A percentile compares a stretch with the other conserved stretches of the same genome.
Evolutionary conservation across 2,888 invertebrate genomes (phyloP).

Genomic region (Loripinus fragilis): DNA sequence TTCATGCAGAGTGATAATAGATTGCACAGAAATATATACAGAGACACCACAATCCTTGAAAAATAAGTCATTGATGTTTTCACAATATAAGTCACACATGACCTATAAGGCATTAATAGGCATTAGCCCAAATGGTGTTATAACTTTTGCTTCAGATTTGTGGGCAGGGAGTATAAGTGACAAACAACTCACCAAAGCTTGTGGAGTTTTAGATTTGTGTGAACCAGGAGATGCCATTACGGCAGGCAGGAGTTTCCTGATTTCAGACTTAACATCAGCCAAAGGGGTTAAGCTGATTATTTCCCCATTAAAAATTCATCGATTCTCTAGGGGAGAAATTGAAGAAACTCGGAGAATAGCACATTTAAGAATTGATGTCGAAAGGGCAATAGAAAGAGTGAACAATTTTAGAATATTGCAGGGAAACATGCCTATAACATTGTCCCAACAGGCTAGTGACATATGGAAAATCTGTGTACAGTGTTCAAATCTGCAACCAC

Average conservation of each 20-base stretch:
- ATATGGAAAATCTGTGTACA: conserved; percentile 4
- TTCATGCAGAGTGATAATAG: conserved; percentile 48
- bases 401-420: too few species aligned
- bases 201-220: conserved; percentile 46
- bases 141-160: conserved; percentile 59
- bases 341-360: too few species aligned
- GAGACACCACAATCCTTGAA: conserved; percentile 41
- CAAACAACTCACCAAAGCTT: conserved; percentile 36
- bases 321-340: too few species aligned
- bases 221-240: conserved; percentile 57
- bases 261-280: conserved; percentile 40
- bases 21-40: conserved; percentile 60
- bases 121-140: conserved; percentile 46
- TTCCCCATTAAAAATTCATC: conserved; percentile 25
- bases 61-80: conserved; percentile 37
- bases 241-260: conserved; percentile 58
- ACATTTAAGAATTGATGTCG: too few species aligned
- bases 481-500: too few species aligned
- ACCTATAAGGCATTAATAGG: conserved; percentile 52
- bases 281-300: conserved; percentile 36
- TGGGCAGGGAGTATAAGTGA: conserved; percentile 54
- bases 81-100: conserved; percentile 46
- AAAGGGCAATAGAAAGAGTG: too few species aligned
- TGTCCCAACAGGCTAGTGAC: conserved; percentile 10
- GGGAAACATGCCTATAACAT: background rate